Evolutionary conservation across 2,113 vertebrate species (phyloP).

Genomic region (Hippocampus zosterae): DNA sequence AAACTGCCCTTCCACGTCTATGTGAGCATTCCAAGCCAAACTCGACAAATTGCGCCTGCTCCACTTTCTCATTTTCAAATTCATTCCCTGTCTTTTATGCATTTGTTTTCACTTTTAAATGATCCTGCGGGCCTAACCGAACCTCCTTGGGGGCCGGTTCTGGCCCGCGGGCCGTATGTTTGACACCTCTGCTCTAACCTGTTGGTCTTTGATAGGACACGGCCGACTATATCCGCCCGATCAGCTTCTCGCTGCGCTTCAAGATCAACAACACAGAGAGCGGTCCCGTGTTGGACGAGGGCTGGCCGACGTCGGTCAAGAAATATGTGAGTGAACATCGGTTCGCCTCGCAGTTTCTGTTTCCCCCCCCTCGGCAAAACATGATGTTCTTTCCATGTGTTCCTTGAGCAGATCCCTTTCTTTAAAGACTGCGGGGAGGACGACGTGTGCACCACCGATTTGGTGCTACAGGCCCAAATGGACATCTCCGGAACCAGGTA

Average conservation of each 20-base stretch:
- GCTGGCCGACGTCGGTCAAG: constrained; percentile 73
- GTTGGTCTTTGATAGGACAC: constrained; percentile 76
- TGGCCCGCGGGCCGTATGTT: no score
- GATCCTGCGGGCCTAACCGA: no score
- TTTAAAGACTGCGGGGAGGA: constrained; percentile 95
- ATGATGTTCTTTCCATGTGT: not conserved
- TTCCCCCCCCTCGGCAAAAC: not conserved
- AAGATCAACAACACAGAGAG: constrained; percentile 77
- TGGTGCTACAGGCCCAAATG: constrained; percentile 79
- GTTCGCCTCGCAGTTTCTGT: not conserved
- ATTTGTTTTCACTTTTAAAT: no score
- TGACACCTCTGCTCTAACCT: not conserved
- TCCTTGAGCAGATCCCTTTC: constrained; percentile 81
- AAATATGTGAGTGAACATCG: constrained; percentile 75
- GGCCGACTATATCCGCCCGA: constrained; percentile 86
- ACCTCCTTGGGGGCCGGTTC: no score
- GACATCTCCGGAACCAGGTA: constrained; percentile 85
- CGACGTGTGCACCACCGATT: constrained; percentile 82
- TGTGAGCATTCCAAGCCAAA: constrained; percentile 65
- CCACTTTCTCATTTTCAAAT: not conserved
- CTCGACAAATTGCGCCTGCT: not conserved
- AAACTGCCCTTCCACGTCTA: constrained; percentile 83
- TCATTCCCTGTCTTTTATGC: no score
- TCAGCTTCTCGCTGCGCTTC: constrained; percentile 80
- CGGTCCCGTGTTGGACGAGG: constrained; percentile 82